Evolutionary conservation across 2,113 vertebrate genomes (phyloP), one percentile per base, ranked within the genome.

Genomic region (Bostrychus sinensis): DNA sequence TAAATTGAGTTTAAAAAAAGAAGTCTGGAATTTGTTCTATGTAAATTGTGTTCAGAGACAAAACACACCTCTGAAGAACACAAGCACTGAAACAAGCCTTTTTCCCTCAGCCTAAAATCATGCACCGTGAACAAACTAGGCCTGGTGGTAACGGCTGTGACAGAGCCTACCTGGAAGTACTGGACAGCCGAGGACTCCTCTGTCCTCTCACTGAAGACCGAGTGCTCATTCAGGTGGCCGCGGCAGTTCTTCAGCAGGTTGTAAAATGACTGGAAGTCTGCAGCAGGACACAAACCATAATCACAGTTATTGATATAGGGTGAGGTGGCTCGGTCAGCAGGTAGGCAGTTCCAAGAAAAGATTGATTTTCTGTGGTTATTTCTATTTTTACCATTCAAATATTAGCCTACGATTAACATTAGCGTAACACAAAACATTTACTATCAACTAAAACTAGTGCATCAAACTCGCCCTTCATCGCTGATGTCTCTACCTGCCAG

Each of bases 81-180:
- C 9, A 39, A 19, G 17, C 12, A 17, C 5, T 45, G 37, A 19
- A 25, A 34, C 11, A 39, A 39, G 13, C 14, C 37, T 30, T 8
- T 7, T 30, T 30, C 5, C 30, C 1, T 32, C 38, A 8, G 2
- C 12, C 2, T 32, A 7, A 19, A 26, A n/a, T n/a, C n/a, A n/a
- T n/a, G n/a, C n/a, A n/a, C n/a, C n/a, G n/a, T n/a, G n/a, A 19
- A 36, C 9, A 43, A 39, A 23, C 17, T 13, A 8, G 26, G 39
- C 7, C 26, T 1, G 36, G 8, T 39, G 46, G n/a, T 9, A 51
- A 17, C 25, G 7, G 2, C 5, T 28, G 42, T 25, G 45, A 88
- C n/a, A n/a, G n/a, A n/a, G n/a, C n/a, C n/a, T 73, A 97, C 96
- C 95, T 98, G 96, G 88, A 98, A 98, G 86, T 98, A 98, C 91